Conservation (phyloP, 2,888 invertebrate genomes). For the Cylloceria caligata region DNA sequence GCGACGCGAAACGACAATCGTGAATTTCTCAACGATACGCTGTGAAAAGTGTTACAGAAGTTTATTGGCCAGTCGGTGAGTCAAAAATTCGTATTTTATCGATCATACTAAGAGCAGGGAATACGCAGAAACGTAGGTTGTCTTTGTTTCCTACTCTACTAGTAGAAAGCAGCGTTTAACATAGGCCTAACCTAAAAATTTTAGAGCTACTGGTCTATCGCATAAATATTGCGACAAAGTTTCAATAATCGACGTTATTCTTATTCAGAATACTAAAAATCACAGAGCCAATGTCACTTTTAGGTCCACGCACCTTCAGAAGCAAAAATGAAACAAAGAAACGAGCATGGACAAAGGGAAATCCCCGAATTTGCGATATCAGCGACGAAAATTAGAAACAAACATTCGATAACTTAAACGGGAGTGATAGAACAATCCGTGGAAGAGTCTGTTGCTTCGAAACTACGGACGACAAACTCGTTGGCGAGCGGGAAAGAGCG, state of each 20-base stretch:
- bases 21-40: slow-evolving; percentile 75
- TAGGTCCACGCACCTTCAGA: background rate
- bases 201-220: background rate
- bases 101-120: background rate
- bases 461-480: slow-evolving; percentile 40
- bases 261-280: slow-evolving; percentile 5
- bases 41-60: slow-evolving; percentile 48
- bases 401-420: too few species aligned
- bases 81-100: slow-evolving; percentile 24
- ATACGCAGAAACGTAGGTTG: background rate
- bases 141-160: too few species aligned
- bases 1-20: slow-evolving; percentile 75
- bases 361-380: background rate
- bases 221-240: slow-evolving; percentile 43
- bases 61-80: slow-evolving; percentile 41
- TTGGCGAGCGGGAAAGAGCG: slow-evolving; percentile 17
- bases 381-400: background rate
- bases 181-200: slow-evolving; percentile 73
- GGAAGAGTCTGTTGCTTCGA: background rate
- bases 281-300: background rate
- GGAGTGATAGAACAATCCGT: too few species aligned
- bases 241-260: background rate
- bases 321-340: background rate
- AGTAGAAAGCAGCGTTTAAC: slow-evolving; percentile 1
- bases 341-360: background rate